Evolutionary conservation across 1,140 invertebrate genomes (phyloP), one percentile per base, ranked within the genome.

Genomic region (Drosophila leontia): DNA sequence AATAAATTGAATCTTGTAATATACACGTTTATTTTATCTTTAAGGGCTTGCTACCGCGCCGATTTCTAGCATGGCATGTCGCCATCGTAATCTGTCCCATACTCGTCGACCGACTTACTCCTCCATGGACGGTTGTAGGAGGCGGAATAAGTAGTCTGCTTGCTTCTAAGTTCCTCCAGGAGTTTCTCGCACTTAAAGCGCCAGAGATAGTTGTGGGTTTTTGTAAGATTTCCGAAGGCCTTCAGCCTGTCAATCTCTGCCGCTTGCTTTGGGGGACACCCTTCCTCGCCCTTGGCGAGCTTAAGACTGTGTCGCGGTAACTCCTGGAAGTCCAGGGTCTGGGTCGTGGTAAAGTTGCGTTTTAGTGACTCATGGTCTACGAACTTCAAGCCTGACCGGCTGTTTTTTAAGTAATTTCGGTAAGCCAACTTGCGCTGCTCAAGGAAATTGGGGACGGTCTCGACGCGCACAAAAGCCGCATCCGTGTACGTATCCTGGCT

Each of bases 1-100:
- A 88, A 92, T 92, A 92, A 92, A 92, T 91, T 92, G 91, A 91
- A 92, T 92, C 91, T 92, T 92, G 91, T 92, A 92, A 92, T 92
- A 92, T 92, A 92, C 71, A 83, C 64, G 50, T 39, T 56, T n/a
- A 39, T 56, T 39, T 15, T n/a, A 5, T 37, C 7, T 37, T 17
- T 1, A 53, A 2, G 17, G 12, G 8, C 19, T 17, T 12, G 1
- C 7, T 11, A 17, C 11, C 9, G 7, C 7, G 13, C 15, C 23
- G n/a, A 5, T 7, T 35, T 7, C 61, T 64, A 64, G 39, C 62
- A 62, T 2, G 57, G 19, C 39, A 62, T 29, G 19, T 65, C 62
- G 4, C 70, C 70, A 34, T 74, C 65, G 2, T 55, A 74, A 17
- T 71, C 71, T 17, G 71, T 58, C 1, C 67, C 68, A 7, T 23